Evolutionary conservation across 2,888 invertebrate genomes (phyloP), one percentile per base, ranked within the genome.

Genomic region (Cyaniris semiargus): DNA sequence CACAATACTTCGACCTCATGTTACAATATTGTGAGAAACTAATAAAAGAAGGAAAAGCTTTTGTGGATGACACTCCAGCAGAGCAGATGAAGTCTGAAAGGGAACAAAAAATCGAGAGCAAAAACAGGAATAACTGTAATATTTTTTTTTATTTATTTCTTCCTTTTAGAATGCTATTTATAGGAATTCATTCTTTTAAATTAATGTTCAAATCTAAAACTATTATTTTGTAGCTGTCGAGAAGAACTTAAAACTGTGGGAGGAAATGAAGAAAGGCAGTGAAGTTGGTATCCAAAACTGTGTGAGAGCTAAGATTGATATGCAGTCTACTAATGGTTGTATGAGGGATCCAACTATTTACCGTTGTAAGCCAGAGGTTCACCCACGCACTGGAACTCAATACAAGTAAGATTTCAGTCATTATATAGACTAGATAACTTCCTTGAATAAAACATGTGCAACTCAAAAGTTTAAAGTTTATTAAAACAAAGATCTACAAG

Each of bases 331-430:
- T 23, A 99, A 99, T 90, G 99, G 99, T 1, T 99, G 99, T 84
- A 93, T 99, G 96, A 95, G 99, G 56, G 99, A 99, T 94, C 99
- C 99, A 48, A 99, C 99, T 34, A 99, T 99, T 85, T 99, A 99
- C 89, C 95, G 99, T 21, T 99, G 99, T 93, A 99, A 99, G 91
- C 97, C 97, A 76, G 99, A 99, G 87, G 95, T 96, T 0, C 99
- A 99, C 94, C 98, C 99, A 0, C 95, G 97, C 44, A 99, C 99
- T 8, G 99, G 98, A 78, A 96, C 95, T 34, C 97, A 98, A 92
- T 99, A 99, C 94, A 99, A 99, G 98, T 98, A 92, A 78, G 79
- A 74, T 23, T 56, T 34, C 78, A 34, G 78, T 76, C 81, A 21
- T 21, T 60, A 23, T 44, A 10, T 13, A 44, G 44, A 44, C 44